These are phyloP conservation scores for Hyperoplus lanceolatus DNA, from an alignment of 2,797 vertebrate genomes.

Conservation along the genomic window DNA sequence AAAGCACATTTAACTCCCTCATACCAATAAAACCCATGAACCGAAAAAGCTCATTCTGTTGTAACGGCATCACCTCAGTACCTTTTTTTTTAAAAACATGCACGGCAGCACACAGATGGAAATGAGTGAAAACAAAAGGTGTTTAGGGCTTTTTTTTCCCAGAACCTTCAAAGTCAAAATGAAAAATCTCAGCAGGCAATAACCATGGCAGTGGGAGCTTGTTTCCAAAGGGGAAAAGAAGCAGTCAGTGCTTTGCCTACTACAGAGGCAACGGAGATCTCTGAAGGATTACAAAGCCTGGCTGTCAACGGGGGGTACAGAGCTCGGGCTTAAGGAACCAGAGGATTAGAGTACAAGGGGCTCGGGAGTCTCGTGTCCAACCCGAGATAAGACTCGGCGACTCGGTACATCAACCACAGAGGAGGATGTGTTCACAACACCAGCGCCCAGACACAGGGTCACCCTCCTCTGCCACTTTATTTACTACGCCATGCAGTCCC, in stretches of 20 bases:
- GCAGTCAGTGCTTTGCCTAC: conserved; percentile 61
- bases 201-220: conserved; percentile 41
- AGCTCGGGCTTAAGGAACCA: conserved; percentile 75
- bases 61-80: conserved; percentile 2
- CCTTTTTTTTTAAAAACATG: neutral
- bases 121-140: conserved; percentile 57
- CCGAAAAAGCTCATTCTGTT: neutral
- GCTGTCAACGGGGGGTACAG: conserved; percentile 72
- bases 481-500: conserved; percentile 45
- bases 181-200: conserved; percentile 41
- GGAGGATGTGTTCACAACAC: conserved; percentile 50
- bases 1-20: conserved; percentile 3
- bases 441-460: conserved; percentile 42
- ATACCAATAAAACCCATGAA: neutral
- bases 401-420: conserved; percentile 45
- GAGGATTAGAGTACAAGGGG: conserved; percentile 80
- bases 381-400: conserved; percentile 69
- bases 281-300: conserved; percentile 77
- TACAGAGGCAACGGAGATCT: conserved; percentile 72
- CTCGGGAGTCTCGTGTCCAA: conserved; percentile 68
- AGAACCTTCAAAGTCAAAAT: conserved; percentile 61
- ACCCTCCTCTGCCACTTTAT: conserved; percentile 54
- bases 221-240: conserved; percentile 43
- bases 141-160: conserved; percentile 22
- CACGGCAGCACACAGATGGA: conserved; percentile 31